Conservation (phyloP, 2,797 vertebrate genomes). For the Rallus crepitans region DNA sequence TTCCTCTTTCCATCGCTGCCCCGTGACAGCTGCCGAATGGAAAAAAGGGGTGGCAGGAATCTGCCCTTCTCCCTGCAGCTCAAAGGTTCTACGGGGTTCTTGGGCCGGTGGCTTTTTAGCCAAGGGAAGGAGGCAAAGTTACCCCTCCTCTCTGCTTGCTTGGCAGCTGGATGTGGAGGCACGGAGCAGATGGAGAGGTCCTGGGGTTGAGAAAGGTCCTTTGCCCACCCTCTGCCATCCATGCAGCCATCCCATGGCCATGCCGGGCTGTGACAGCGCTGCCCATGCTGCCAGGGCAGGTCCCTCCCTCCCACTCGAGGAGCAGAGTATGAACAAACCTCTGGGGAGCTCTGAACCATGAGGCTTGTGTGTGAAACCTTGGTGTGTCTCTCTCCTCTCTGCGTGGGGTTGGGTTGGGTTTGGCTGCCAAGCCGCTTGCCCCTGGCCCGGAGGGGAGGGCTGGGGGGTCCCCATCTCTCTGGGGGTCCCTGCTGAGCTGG, state of each 20-base stretch:
- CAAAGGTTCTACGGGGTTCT: neutral
- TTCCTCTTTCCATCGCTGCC: neutral
- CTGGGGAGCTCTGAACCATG: neutral
- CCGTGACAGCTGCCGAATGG: rapidly evolving
- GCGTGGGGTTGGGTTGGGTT: too few relatives aligned
- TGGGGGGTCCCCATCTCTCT: neutral
- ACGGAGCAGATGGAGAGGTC: rapidly evolving
- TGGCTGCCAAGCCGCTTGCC: neutral
- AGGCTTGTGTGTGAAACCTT: neutral
- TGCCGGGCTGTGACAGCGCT: neutral
- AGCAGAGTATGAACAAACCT: neutral
- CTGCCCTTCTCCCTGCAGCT: neutral
- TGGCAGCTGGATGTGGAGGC: neutral
- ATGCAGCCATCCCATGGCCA: neutral
- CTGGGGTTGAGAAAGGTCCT: neutral
- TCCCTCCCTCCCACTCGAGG: neutral
- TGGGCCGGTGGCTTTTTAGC: rapidly evolving
- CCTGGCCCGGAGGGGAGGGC: rapidly evolving
- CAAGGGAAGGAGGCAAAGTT: neutral
- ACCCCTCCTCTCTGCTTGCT: neutral
- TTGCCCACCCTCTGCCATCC: neutral
- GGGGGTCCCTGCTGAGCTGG: neutral
- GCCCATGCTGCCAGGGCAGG: neutral
- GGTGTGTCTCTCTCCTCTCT: neutral
- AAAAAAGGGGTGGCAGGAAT: neutral